Base-by-base conservation (phyloP, 2,113 vertebrate species). In the Pseudopipra pipra region DNA sequence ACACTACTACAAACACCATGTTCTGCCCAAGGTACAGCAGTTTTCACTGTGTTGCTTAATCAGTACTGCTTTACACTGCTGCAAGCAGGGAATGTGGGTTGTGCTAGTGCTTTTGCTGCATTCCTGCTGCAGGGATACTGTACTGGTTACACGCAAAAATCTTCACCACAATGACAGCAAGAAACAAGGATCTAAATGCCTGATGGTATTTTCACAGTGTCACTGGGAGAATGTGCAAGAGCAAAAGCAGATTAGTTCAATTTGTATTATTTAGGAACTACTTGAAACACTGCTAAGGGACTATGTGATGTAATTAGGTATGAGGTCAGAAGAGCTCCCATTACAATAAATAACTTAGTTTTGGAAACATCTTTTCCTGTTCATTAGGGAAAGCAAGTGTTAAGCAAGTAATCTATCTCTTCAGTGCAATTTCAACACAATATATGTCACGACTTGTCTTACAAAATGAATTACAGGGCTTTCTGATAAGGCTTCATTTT, bases 401-500 rank as follows among this genome's bases (percentile, higher is more conserved):
- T 81, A 89, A 89, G 70, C 65, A 75, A 95, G 87, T 87, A 89
- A 93, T 93, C 73, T 73, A 52, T 56, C 93, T 96, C 85, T 78
- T 86, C 70, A 30, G 77, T 55, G 66, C 76, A 75, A 87, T 96
- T 94, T 76, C 76, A 87, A 68, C 84, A 93, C 58, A 86, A 84
- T 70, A 14, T 95, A 78, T 95, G 92, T 89, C 90, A 92, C 49
- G 68, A 90, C 76, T 96, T 88, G 80, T 81, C 92, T 95, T 77
- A 84, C 7, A 31, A 79, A 96, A 75, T 79, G 91, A 96, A 94
- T 93, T 94, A 86, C 67, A 85, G 84, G 71, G 79, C 85, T 85
- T 87, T 79, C 95, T 85, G 94, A 93, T 97, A 96, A 96, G 88
- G 83, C 73, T 88, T 84, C 73, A 55, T 96, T 94, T 97, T 72